Conservation (phyloP, 2,888 invertebrate genomes). For the Elmis aenea region DNA sequence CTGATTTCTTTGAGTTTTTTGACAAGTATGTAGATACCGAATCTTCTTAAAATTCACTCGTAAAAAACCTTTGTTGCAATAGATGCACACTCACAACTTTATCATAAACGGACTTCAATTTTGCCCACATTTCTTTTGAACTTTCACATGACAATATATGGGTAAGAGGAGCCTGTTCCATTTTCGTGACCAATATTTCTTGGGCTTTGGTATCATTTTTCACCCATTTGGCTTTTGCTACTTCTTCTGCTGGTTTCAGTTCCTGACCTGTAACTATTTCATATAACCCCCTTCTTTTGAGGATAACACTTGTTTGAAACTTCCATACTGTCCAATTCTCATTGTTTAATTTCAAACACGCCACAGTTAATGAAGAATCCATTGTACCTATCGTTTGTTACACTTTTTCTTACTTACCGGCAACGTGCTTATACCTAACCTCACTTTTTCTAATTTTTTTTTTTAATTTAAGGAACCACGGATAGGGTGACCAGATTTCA, state of each 20-base stretch:
- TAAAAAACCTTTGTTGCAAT: constrained; percentile 23
- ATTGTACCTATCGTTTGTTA: too few species aligned
- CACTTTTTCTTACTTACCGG: too few species aligned
- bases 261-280: constrained; percentile 8
- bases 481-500: too few species aligned
- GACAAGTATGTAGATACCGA: not conserved
- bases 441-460: too few species aligned
- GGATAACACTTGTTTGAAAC: constrained; percentile 19
- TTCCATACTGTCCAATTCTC: constrained; percentile 22
- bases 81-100: constrained; percentile 25
- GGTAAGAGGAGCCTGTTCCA: constrained; percentile 20
- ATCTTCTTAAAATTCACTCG: constrained; percentile 12
- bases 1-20: constrained; percentile 7
- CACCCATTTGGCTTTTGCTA: constrained; percentile 15
- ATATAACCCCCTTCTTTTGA: constrained; percentile 8
- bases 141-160: constrained; percentile 23
- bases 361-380: too few species aligned
- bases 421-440: too few species aligned
- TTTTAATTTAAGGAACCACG: too few species aligned
- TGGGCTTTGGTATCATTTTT: constrained; percentile 25
- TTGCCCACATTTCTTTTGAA: constrained; percentile 27
- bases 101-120: too few species aligned
- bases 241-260: too few species aligned
- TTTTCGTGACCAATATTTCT: constrained; percentile 23
- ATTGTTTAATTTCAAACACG: too few species aligned